Evolutionary conservation across 2,113 vertebrate species (phyloP).

Genomic region (Scopus umbretta): DNA sequence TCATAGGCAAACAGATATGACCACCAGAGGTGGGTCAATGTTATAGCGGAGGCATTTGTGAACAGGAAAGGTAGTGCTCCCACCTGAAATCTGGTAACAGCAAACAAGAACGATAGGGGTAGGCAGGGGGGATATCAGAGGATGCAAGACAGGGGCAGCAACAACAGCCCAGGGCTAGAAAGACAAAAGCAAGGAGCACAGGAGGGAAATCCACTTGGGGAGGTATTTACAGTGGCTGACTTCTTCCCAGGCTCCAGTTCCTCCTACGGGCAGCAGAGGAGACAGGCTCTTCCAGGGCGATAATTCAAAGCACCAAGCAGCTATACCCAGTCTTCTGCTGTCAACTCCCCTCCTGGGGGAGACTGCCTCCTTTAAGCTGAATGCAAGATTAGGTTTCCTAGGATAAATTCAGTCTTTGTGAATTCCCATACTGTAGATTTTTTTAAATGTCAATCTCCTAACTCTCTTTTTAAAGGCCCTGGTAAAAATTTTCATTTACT

Average conservation of each 20-base stretch:
- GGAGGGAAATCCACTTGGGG: background rate
- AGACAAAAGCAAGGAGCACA: background rate
- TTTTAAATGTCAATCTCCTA: background rate
- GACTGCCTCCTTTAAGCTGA: background rate
- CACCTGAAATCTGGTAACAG: background rate
- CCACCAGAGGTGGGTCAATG: background rate
- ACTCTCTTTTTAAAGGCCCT: background rate
- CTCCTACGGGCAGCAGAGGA: background rate
- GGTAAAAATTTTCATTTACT: background rate
- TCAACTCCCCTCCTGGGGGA: slow-evolving; percentile 20
- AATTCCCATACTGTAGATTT: background rate
- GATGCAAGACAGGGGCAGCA: background rate
- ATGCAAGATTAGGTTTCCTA: slow-evolving; percentile 3
- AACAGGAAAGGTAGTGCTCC: background rate
- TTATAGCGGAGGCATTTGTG: background rate
- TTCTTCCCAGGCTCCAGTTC: background rate
- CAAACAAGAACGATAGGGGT: accelerated
- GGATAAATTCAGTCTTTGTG: background rate
- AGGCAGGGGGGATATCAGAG: background rate
- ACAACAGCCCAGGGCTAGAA: background rate
- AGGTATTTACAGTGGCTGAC: background rate
- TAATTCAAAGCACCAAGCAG: slow-evolving; percentile 30
- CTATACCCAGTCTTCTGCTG: background rate
- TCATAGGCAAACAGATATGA: background rate
- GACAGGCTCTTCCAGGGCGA: background rate